Evolutionary conservation across 2,888 invertebrate genomes (phyloP).

Genomic region (Eugnorisma glareosa): DNA sequence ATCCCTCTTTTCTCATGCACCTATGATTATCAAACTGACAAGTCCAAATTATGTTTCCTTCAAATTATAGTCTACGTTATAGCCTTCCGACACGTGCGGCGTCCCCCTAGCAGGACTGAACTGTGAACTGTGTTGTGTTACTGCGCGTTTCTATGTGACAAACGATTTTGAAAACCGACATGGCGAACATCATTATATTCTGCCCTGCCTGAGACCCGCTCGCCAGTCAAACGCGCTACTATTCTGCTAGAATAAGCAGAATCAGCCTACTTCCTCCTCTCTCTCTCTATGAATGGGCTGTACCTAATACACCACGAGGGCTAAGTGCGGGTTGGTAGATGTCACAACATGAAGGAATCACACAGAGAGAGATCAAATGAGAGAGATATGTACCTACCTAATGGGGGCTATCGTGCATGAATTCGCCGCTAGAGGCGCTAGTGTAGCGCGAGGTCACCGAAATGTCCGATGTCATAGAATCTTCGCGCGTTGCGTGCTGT

Average conservation of each 20-base stretch:
- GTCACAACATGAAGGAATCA: too few species aligned
- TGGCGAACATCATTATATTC: neutral
- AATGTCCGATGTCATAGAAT: too few species aligned
- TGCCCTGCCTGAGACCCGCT: too few species aligned
- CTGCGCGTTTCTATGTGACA: neutral
- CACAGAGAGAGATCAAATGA: too few species aligned
- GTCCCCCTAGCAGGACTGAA: constrained; percentile 5
- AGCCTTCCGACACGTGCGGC: constrained; percentile 14
- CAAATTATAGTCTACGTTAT: constrained; percentile 13
- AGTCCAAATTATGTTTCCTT: constrained; percentile 20
- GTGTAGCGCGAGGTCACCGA: too few species aligned
- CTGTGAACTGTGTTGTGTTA: too few species aligned
- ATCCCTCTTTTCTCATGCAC: constrained; percentile 8
- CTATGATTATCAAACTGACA: constrained; percentile 9
- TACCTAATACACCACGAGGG: neutral
- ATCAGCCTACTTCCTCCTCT: neutral
- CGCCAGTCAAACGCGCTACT: neutral
- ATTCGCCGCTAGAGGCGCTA: too few species aligned
- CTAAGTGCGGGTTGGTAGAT: too few species aligned
- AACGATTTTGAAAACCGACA: neutral
- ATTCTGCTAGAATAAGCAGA: neutral
- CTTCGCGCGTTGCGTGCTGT: too few species aligned
- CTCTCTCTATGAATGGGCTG: neutral
- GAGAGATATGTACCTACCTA: too few species aligned
- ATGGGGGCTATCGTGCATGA: too few species aligned